Conservation (phyloP, 2,888 invertebrate genomes). For the Phengaris arion region DNA sequence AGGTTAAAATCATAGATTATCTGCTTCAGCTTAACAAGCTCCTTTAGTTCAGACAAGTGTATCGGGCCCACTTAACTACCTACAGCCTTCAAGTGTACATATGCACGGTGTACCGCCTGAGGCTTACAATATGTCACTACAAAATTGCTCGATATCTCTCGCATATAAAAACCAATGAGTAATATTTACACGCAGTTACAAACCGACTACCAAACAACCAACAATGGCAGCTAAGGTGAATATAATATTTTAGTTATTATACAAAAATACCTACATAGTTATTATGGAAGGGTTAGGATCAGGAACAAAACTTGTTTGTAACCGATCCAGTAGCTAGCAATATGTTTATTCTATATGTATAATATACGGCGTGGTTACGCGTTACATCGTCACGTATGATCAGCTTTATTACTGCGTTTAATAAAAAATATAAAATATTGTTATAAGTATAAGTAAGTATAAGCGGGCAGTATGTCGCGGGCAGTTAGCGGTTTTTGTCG, state of each 20-base stretch:
- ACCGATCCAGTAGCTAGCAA: no score
- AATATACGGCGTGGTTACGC: no score
- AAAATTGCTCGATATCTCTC: slow-evolving; percentile 44
- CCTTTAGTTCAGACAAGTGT: no score
- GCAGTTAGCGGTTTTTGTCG: slow-evolving; percentile 44
- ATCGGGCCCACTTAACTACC: not conserved
- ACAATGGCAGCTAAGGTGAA: slow-evolving; percentile 68
- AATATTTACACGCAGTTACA: slow-evolving; percentile 51
- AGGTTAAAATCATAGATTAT: no score
- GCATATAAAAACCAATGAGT: slow-evolving; percentile 52
- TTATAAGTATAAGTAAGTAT: slow-evolving; percentile 13
- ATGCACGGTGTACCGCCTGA: not conserved
- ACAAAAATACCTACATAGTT: not conserved
- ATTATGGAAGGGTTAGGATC: no score
- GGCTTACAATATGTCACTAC: slow-evolving; percentile 38
- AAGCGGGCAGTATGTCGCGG: slow-evolving; percentile 41
- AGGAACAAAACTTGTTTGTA: no score
- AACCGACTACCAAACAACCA: slow-evolving; percentile 50
- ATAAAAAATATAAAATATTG: no score
- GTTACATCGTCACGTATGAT: no score
- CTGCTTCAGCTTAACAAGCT: no score
- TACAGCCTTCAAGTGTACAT: not conserved
- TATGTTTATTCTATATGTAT: no score
- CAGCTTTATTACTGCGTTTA: no score
- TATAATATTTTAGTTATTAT: not conserved